phyloP scores from a whole-genome alignment of 2,888 invertebrate species.

The Drosophila cracens region DNA sequence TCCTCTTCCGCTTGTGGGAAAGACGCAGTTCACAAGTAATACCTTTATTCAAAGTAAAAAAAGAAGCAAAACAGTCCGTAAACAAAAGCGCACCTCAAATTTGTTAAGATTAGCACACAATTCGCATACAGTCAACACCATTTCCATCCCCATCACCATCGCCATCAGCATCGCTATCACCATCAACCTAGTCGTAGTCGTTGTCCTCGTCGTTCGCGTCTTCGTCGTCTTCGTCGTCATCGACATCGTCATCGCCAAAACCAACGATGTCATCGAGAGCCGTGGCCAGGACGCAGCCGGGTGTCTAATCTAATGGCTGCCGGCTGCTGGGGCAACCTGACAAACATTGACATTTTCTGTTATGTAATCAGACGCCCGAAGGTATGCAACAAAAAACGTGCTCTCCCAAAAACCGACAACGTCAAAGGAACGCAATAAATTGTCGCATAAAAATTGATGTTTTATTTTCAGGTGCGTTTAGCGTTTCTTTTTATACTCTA shows the following conservation, averaged over 20 bases:
- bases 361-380: constrained; percentile 77
- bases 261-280: constrained; percentile 11
- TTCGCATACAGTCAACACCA: constrained; percentile 73
- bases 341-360: constrained; percentile 81
- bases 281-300: constrained; percentile 47
- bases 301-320: constrained; percentile 75
- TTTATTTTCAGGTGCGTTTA: constrained; percentile 66
- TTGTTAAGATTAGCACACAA: constrained; percentile 80
- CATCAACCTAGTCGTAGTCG: constrained; percentile 8
- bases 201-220: constrained; percentile 2
- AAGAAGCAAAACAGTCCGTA: constrained; percentile 41
- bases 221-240: constrained; percentile 14
- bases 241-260: constrained; percentile 17
- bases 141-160: constrained; percentile 24
- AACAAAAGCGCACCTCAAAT: constrained; percentile 75
- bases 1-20: background rate
- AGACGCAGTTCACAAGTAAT: background rate
- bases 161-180: constrained; percentile 32
- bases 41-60: background rate
- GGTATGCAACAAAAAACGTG: constrained; percentile 60
- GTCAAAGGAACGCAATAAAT: constrained; percentile 70
- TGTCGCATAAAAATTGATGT: constrained; percentile 81
- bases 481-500: constrained; percentile 6
- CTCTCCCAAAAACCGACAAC: constrained; percentile 12
- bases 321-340: constrained; percentile 64